Percentiles rank a stretch among this genome's conserved stretches.
phyloP scores from a whole-genome alignment of 2,888 invertebrate genomes.

The Lithophane socia region DNA sequence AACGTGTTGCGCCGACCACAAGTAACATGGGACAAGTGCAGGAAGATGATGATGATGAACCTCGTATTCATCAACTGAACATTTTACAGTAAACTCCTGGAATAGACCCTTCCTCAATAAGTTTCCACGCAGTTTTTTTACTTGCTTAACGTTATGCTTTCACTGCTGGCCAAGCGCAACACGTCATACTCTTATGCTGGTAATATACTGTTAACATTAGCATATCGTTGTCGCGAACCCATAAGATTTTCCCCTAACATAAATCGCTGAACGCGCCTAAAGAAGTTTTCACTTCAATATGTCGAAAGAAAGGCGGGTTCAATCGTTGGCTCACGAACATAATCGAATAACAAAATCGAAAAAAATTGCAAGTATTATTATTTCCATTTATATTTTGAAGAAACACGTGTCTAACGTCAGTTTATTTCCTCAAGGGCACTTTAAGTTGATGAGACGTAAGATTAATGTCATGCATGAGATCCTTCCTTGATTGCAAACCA shows the following conservation, averaged over 20 bases:
- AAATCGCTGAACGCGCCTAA: too few species aligned
- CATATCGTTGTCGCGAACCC: too few species aligned
- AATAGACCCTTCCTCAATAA: background rate
- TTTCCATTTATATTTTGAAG: background rate
- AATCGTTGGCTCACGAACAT: background rate
- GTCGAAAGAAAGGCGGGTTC: background rate
- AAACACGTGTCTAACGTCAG: conserved; percentile 4
- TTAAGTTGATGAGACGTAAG: conserved; percentile 23
- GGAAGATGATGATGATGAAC: too few species aligned
- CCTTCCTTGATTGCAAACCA: conserved; percentile 29
- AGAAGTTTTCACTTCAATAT: background rate
- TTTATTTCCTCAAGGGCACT: conserved; percentile 25
- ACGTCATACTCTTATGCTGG: too few species aligned
- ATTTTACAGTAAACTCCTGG: background rate
- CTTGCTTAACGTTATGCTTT: too few species aligned
- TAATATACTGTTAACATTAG: too few species aligned
- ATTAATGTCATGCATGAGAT: conserved; percentile 47
- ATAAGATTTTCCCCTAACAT: too few species aligned
- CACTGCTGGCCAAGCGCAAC: too few species aligned
- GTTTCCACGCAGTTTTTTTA: too few species aligned
- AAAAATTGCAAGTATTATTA: background rate
- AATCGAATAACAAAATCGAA: background rate
- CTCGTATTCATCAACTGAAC: background rate
- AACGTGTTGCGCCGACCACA: too few species aligned
- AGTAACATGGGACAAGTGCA: too few species aligned